These are phyloP conservation scores for Anastrepha ludens DNA, from an alignment of 1,140 invertebrate species.

Conservation along the genomic window DNA sequence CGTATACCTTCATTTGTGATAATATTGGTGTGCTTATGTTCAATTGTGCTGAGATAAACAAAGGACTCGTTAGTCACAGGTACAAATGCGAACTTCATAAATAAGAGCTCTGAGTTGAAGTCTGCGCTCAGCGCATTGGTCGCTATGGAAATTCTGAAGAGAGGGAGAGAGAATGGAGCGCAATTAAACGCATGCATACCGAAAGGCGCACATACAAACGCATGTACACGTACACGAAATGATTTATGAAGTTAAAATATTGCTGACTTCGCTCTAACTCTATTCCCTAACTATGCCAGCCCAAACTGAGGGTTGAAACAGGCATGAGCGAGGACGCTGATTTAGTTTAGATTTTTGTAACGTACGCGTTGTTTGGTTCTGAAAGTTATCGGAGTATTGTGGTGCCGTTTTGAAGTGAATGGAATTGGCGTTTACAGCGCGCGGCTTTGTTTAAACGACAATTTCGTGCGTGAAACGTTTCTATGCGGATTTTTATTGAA, in stretches of 20 bases:
- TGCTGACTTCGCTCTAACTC: background rate
- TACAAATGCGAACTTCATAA: background rate
- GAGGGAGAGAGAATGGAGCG: background rate
- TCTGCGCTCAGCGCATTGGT: background rate
- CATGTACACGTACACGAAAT: background rate
- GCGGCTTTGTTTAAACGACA: background rate
- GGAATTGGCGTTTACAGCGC: background rate
- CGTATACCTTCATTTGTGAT: background rate
- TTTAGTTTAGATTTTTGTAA: slow-evolving; percentile 49
- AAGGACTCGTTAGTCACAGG: background rate
- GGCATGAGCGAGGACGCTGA: background rate
- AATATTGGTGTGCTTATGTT: background rate
- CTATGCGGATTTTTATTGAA: background rate
- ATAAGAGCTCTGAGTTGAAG: background rate
- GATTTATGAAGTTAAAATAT: background rate
- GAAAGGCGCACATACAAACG: background rate
- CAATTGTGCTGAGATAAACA: slow-evolving; percentile 1
- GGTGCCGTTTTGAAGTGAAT: background rate
- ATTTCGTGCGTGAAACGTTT: slow-evolving; percentile 17
- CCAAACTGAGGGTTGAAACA: slow-evolving; percentile 22
- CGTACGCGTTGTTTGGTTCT: slow-evolving; percentile 14
- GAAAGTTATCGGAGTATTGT: slow-evolving; percentile 59
- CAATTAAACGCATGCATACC: background rate
- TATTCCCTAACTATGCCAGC: background rate
- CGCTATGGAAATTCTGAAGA: background rate